Evolutionary conservation across 2,888 invertebrate species (phyloP).

Genomic region (Fabriciana adippe): DNA sequence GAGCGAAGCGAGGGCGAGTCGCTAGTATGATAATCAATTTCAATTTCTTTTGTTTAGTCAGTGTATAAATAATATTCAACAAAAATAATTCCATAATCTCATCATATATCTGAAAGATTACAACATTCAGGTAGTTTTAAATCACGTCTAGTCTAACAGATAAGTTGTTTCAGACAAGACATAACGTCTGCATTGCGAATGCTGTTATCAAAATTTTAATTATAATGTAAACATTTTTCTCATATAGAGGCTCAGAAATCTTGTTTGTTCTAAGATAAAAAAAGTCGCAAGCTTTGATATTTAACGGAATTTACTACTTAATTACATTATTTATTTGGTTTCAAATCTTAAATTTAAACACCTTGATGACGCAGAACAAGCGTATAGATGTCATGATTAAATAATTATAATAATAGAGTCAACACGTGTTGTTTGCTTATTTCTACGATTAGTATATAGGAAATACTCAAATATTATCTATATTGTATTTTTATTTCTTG

Average conservation of each 20-base stretch:
- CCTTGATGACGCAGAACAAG: background rate
- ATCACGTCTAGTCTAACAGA: background rate
- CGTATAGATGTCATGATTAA: slow-evolving; percentile 7
- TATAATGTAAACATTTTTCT: slow-evolving; percentile 5
- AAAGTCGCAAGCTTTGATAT: slow-evolving; percentile 27
- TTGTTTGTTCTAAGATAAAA: slow-evolving; percentile 37
- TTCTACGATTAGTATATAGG: background rate
- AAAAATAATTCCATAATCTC: no score
- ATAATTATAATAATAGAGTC: background rate
- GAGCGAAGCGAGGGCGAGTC: no score
- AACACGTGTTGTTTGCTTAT: background rate
- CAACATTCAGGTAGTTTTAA: no score
- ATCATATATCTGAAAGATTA: no score
- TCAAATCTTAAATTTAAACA: background rate
- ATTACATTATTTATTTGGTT: slow-evolving; percentile 5
- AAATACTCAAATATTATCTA: no score
- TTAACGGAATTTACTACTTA: slow-evolving; percentile 31
- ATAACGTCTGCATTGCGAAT: slow-evolving; percentile 41
- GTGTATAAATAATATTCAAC: no score
- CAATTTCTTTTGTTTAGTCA: no score
- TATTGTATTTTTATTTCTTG: no score
- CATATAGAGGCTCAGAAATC: slow-evolving; percentile 22
- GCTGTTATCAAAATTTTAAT: slow-evolving; percentile 10
- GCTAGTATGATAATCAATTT: no score
- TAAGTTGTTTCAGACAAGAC: slow-evolving; percentile 24